Evolutionary conservation across 2,888 invertebrate genomes (phyloP).

Genomic region (Leptogaster cylindrica): DNA sequence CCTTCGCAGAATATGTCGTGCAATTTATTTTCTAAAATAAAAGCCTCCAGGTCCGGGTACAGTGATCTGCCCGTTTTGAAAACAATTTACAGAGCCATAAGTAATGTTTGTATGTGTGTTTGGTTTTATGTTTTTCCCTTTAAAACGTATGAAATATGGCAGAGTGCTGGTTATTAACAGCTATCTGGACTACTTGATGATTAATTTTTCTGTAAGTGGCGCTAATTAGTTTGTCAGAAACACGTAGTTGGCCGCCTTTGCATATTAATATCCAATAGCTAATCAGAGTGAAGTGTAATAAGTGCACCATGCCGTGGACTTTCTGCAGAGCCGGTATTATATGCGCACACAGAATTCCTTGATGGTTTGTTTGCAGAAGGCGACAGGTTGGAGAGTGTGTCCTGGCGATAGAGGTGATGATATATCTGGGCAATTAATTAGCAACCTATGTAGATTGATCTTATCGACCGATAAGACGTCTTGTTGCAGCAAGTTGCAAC

Average conservation of each 20-base stretch:
- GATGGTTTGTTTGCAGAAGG: background rate
- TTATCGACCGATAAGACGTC: slow-evolving; percentile 2
- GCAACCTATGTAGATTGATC: slow-evolving; percentile 28
- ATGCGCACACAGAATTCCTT: too few relatives aligned
- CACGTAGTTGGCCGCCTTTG: slow-evolving; percentile 35
- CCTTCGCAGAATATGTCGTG: slow-evolving; percentile 25
- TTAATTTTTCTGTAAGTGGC: slow-evolving; percentile 41
- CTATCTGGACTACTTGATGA: slow-evolving; percentile 26
- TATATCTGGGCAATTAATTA: slow-evolving; percentile 35
- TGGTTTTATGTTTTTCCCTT: slow-evolving; percentile 8
- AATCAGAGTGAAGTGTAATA: slow-evolving; percentile 33
- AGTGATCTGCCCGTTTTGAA: slow-evolving; percentile 14
- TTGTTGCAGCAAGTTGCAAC: slow-evolving; percentile 6
- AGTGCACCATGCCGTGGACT: background rate
- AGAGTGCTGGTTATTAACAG: slow-evolving; percentile 28
- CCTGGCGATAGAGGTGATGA: background rate
- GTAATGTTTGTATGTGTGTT: too few relatives aligned
- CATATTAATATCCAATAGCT: slow-evolving; percentile 31
- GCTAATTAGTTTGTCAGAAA: slow-evolving; percentile 42
- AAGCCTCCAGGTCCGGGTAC: background rate
- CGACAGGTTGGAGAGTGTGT: background rate
- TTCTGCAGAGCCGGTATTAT: too few relatives aligned
- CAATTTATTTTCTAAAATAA: slow-evolving; percentile 24
- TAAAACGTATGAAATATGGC: slow-evolving; percentile 21
- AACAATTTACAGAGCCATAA: slow-evolving; percentile 23